Evolutionary conservation across 2,113 vertebrate genomes (phyloP).

Genomic region (Syngnathus scovelli): DNA sequence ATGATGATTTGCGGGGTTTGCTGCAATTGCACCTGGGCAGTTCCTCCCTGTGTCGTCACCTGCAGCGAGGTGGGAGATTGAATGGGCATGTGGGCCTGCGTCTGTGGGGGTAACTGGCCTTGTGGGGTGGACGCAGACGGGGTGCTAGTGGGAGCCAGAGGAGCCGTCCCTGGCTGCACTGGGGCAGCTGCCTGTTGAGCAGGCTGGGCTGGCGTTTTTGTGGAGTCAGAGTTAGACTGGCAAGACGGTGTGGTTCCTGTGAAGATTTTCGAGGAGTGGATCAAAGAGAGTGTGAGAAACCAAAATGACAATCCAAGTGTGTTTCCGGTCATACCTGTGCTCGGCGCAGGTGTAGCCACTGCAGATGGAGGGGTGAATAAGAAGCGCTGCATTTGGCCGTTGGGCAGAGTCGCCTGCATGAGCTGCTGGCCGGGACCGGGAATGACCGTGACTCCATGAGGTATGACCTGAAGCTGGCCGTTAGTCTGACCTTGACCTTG

Average conservation of each 20-base stretch:
- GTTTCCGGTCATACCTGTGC: slow-evolving; percentile 38
- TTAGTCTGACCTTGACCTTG: slow-evolving; percentile 98
- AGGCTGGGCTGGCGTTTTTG: slow-evolving; percentile 63
- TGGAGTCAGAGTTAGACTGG: slow-evolving; percentile 59
- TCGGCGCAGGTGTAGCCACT: slow-evolving; percentile 52
- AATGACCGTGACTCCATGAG: slow-evolving; percentile 92
- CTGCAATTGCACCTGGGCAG: slow-evolving; percentile 78
- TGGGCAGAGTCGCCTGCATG: slow-evolving; percentile 97
- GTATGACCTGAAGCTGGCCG: slow-evolving; percentile 94
- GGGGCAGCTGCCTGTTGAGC: slow-evolving; percentile 69
- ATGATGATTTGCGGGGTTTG: slow-evolving; percentile 80
- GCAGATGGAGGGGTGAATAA: slow-evolving; percentile 89
- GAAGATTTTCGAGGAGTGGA: background rate
- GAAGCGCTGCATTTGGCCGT: slow-evolving; percentile 94
- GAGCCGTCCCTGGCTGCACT: slow-evolving; percentile 54
- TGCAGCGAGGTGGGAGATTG: slow-evolving; percentile 66
- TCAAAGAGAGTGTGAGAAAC: background rate
- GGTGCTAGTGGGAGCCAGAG: slow-evolving; percentile 52
- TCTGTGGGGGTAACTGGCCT: slow-evolving; percentile 74
- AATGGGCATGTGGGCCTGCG: slow-evolving; percentile 76
- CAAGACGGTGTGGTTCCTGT: slow-evolving; percentile 34
- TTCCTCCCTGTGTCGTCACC: slow-evolving; percentile 69
- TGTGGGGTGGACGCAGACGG: slow-evolving; percentile 65
- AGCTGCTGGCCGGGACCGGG: slow-evolving; percentile 96
- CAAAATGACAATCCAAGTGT: background rate